Conservation (phyloP, 23 tunicate genomes). For the Botrylloides violaceus region DNA sequence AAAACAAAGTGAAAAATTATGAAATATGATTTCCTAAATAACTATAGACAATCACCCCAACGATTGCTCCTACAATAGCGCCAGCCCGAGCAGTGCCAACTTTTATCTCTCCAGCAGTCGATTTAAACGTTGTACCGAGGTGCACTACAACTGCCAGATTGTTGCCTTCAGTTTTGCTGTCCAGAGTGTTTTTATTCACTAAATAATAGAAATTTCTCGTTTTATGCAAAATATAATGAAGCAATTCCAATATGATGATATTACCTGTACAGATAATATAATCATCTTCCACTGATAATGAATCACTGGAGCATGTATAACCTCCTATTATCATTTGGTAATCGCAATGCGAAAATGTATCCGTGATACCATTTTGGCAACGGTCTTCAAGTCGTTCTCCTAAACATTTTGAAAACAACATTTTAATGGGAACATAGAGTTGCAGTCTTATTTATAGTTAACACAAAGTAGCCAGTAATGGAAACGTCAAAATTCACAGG, state of each 20-base stretch:
- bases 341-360: not conserved
- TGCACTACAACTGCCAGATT: constrained; percentile 20
- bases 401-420: too few species aligned
- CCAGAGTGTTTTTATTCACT: not conserved
- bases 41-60: not conserved
- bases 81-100: constrained; percentile 5
- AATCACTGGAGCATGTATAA: not conserved
- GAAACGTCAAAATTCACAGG: too few species aligned
- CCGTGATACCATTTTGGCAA: not conserved
- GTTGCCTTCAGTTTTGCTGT: not conserved
- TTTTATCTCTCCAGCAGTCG: constrained; percentile 15
- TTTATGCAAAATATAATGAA: not conserved
- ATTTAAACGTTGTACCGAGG: constrained; percentile 20
- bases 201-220: too few species aligned
- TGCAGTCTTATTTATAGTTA: too few species aligned
- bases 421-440: too few species aligned
- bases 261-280: not conserved
- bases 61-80: constrained; percentile 8
- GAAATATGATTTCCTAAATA: not conserved
- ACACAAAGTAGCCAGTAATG: too few species aligned
- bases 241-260: not conserved
- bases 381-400: not conserved
- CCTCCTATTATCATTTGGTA: not conserved
- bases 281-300: not conserved
- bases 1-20: not conserved